These are phyloP conservation scores for Unio delphinus DNA, from an alignment of 2,888 invertebrate genomes.

Conservation along the genomic window DNA sequence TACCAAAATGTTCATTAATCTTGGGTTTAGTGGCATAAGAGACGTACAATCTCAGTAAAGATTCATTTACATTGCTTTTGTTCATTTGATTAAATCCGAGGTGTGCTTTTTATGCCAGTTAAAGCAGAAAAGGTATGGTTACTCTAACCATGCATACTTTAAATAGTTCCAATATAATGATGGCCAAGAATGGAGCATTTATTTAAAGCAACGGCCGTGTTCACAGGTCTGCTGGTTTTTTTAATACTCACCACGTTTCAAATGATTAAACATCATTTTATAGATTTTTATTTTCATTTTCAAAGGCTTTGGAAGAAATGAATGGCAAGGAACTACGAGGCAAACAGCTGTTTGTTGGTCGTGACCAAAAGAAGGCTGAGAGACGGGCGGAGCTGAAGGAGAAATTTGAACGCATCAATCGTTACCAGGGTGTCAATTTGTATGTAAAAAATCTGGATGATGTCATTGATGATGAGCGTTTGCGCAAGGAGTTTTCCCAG, in stretches of 20 bases:
- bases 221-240: too few species aligned
- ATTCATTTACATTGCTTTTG: too few species aligned
- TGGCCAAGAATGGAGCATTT: too few species aligned
- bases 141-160: too few species aligned
- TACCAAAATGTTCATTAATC: too few species aligned
- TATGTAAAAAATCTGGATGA: constrained; percentile 99
- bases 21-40: too few species aligned
- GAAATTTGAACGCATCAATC: constrained; percentile 92
- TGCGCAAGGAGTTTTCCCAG: constrained; percentile 94
- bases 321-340: constrained; percentile 81
- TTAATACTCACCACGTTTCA: neutral
- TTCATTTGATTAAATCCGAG: too few species aligned
- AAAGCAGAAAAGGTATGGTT: too few species aligned
- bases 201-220: too few species aligned
- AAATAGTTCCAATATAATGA: too few species aligned
- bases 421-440: constrained; percentile 91
- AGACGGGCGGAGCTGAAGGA: constrained; percentile 96
- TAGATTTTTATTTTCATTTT: neutral
- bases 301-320: constrained; percentile 86
- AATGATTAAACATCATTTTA: neutral
- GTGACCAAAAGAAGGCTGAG: constrained; percentile 99
- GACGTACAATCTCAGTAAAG: too few species aligned
- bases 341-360: constrained; percentile 87
- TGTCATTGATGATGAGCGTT: constrained; percentile 95
- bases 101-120: too few species aligned